Base-by-base conservation (phyloP, 2,113 vertebrate genomes). In the Hypocryptadius cinnamomeus region DNA sequence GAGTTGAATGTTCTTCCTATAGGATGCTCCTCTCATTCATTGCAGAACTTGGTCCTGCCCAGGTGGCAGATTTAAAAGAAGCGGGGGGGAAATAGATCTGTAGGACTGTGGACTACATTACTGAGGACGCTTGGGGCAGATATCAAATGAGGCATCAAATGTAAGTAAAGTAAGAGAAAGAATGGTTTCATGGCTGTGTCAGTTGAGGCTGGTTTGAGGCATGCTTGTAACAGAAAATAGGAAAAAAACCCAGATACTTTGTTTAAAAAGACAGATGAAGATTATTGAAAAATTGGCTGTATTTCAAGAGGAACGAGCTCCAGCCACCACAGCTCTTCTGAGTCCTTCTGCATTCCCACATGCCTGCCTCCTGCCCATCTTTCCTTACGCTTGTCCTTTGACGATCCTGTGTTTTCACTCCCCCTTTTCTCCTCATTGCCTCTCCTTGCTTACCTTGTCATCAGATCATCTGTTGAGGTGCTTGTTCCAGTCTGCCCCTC, bases 71-170 rank as follows among this genome's bases (percentile, higher is more conserved):
- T 68, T 76, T 87, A 48, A 51, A 87, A 87, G 11, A 45, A 53
- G 5, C n/a, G n/a, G 3, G 4, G 3, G 2, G 10, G 13, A 69
- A 39, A 24, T 6, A 17, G 13, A 33, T 30, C 25, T 45, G 0
- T 37, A 44, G 27, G 33, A 51, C 30, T 84, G 40, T 64, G 31
- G n/a, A 33, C 51, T 66, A 21, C 39, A 40, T 54, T 66, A 42
- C 44, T 86, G 64, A 69, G 42, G 25, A 66, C 47, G 7, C 30
- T 24, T 65, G 27, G 17, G 30, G 21, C 47, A 68, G 53, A 19
- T 64, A 42, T 23, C 35, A 70, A 89, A 68, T 0, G 7, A 60
- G 30, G 37, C 45, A n/a, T n/a, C n/a, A n/a, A n/a, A n/a, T 40
- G 17, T 39, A 47, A 3, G 7, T 31, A 31, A 35, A 37, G 47